phyloP scores from a whole-genome alignment of 2,888 invertebrate species.

The Machimus rusticus region DNA sequence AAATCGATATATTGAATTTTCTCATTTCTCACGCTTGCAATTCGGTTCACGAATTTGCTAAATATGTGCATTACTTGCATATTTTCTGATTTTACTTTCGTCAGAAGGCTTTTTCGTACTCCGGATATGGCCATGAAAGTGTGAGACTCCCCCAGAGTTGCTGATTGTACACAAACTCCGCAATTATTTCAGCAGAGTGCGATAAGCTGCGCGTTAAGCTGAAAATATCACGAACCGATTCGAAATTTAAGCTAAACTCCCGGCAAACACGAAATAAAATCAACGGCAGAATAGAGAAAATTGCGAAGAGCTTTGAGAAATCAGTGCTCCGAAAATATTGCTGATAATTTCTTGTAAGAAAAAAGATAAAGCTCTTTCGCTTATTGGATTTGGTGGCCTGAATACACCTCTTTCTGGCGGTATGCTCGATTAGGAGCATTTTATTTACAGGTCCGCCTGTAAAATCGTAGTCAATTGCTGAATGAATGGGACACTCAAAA shows the following conservation, averaged over 20 bases:
- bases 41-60: not conserved
- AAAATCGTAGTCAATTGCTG: not conserved
- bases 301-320: not conserved
- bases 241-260: not conserved
- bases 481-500: not conserved
- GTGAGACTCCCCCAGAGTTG: not conserved
- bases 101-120: not conserved
- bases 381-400: not conserved
- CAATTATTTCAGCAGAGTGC: not conserved
- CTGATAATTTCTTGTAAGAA: not conserved
- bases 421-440: not conserved
- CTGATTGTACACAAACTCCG: not conserved
- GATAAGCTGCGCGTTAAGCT: not conserved
- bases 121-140: not conserved
- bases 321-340: not conserved
- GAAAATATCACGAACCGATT: not conserved
- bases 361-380: slow-evolving; percentile 2
- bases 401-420: not conserved
- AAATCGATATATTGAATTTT: not conserved
- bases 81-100: not conserved
- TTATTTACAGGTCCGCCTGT: not conserved
- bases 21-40: not conserved
- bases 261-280: not conserved
- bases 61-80: not conserved
- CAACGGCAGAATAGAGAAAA: not conserved